These are phyloP conservation scores for Mylabris sibirica DNA, from an alignment of 2,888 invertebrate species.

Conservation along the genomic window DNA sequence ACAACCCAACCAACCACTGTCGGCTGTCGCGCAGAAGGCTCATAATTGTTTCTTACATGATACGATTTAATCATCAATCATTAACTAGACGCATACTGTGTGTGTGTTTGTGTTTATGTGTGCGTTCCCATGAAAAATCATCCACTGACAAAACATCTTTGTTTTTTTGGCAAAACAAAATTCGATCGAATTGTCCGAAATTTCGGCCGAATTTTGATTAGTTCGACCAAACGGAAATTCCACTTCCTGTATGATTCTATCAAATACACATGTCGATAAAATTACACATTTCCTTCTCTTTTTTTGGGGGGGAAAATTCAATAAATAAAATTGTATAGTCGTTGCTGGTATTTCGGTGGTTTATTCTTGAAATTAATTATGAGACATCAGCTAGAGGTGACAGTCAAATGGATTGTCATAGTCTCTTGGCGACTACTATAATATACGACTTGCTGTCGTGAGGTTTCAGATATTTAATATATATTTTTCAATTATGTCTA, in stretches of 20 bases:
- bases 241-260: neutral
- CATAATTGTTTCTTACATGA: slow-evolving; percentile 57
- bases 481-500: slow-evolving; percentile 5
- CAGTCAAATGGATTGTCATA: slow-evolving; percentile 11
- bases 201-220: neutral
- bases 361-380: slow-evolving; percentile 6
- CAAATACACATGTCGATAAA: slow-evolving; percentile 3
- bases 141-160: neutral
- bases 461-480: neutral
- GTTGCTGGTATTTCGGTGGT: neutral
- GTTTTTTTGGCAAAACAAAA: neutral
- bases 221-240: neutral
- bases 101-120: slow-evolving; percentile 14
- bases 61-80: slow-evolving; percentile 56
- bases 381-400: neutral
- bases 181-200: neutral
- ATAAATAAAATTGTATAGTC: neutral
- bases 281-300: neutral
- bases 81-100: slow-evolving; percentile 20
- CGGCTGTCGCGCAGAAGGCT: slow-evolving; percentile 53
- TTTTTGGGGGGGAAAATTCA: neutral
- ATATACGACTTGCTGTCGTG: neutral
- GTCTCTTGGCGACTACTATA: neutral
- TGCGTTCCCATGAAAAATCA: slow-evolving; percentile 23
- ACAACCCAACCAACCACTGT: slow-evolving; percentile 52